Percentiles rank a stretch among this genome's conserved stretches.
Evolutionary conservation across 2,113 vertebrate genomes (phyloP).

Genomic region (Antechinus stuartii): DNA sequence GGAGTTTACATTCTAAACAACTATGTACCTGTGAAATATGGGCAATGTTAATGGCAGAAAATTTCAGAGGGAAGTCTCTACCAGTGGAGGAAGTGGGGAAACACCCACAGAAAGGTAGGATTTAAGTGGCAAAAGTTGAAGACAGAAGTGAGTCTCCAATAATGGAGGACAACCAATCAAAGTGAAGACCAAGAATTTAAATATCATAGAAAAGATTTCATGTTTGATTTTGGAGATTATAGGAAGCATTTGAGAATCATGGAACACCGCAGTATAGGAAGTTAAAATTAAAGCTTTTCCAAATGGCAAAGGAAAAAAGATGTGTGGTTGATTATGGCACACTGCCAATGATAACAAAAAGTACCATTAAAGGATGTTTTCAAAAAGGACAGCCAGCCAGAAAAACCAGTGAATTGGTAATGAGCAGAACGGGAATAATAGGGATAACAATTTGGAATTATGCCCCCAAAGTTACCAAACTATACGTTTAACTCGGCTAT

Average conservation of each 20-base stretch:
- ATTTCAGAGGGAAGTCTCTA: neutral
- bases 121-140: neutral
- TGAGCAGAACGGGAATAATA: neutral
- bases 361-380: neutral
- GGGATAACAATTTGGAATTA: neutral
- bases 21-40: neutral
- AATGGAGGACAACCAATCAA: neutral
- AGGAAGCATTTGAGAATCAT: neutral
- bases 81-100: neutral
- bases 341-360: neutral
- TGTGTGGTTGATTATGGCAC: neutral
- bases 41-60: neutral
- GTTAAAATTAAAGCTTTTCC: neutral
- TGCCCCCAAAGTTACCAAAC: neutral
- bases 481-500: neutral
- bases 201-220: neutral
- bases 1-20: neutral
- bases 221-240: neutral
- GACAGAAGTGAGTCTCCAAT: neutral
- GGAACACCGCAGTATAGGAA: neutral
- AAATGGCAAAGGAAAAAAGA: neutral
- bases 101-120: neutral
- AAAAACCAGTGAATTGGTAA: neutral
- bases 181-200: neutral
- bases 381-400: neutral